These are phyloP conservation scores for Dermochelys coriacea DNA, from an alignment of 2,797 vertebrate genomes.

Conservation along the genomic window DNA sequence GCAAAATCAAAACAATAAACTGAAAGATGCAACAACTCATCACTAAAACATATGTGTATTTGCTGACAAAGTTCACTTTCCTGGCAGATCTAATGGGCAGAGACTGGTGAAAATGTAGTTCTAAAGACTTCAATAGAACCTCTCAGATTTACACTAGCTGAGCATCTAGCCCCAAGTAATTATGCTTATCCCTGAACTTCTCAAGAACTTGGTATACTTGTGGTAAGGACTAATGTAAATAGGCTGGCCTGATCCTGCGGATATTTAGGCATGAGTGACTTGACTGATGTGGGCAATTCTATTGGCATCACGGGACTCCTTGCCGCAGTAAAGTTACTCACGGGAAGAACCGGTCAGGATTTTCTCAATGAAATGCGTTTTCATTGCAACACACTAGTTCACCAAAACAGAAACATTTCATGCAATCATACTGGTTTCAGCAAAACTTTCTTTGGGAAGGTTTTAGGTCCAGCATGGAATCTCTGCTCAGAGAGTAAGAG, in stretches of 20 bases:
- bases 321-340: too few relatives aligned
- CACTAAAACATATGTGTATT: slow-evolving; percentile 63
- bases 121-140: not conserved
- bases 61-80: slow-evolving; percentile 69
- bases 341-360: too few relatives aligned
- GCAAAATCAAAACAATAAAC: slow-evolving; percentile 73
- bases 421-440: too few relatives aligned
- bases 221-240: slow-evolving; percentile 30
- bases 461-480: too few relatives aligned
- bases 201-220: slow-evolving; percentile 51
- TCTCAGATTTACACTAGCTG: accelerated
- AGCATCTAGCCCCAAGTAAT: slow-evolving; percentile 26
- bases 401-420: too few relatives aligned
- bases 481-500: too few relatives aligned
- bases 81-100: slow-evolving; percentile 58
- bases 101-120: slow-evolving; percentile 15
- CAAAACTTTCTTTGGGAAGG: too few relatives aligned
- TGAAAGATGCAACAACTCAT: slow-evolving; percentile 70
- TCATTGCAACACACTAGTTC: slow-evolving; percentile 53
- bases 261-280: not conserved
- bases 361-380: slow-evolving; percentile 33
- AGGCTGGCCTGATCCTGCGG: not conserved
- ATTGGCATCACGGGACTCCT: too few relatives aligned
- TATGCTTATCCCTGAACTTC: slow-evolving; percentile 61
- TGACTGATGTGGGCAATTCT: not conserved